Evolutionary conservation across 2,888 invertebrate species (phyloP).

Genomic region (Rhamnusium bicolor): DNA sequence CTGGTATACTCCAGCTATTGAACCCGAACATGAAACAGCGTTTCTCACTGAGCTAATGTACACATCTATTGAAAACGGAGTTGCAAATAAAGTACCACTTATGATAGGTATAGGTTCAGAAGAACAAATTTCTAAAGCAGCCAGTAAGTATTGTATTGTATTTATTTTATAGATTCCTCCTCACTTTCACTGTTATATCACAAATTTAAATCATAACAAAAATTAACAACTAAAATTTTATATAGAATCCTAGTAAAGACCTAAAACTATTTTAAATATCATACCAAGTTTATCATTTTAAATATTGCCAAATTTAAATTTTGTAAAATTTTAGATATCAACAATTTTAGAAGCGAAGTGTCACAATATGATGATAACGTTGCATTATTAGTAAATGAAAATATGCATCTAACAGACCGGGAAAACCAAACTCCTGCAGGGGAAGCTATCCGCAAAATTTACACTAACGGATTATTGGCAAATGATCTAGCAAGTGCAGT

Average conservation of each 20-base stretch:
- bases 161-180: neutral
- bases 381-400: constrained; percentile 4
- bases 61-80: constrained; percentile 29
- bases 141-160: constrained; percentile 33
- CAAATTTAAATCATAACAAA: too few relatives aligned
- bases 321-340: too few relatives aligned
- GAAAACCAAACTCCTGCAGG: neutral
- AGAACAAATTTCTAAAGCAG: constrained; percentile 31
- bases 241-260: constrained; percentile 15
- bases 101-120: constrained; percentile 40
- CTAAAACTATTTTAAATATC: too few relatives aligned
- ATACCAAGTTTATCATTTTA: too few relatives aligned
- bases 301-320: too few relatives aligned
- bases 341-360: too few relatives aligned
- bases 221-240: neutral
- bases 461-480: constrained; percentile 11
- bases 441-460: constrained; percentile 1
- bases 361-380: neutral
- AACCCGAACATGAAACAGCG: constrained; percentile 36
- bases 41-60: constrained; percentile 39
- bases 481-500: constrained; percentile 13
- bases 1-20: constrained; percentile 39
- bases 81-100: constrained; percentile 31
- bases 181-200: too few relatives aligned
- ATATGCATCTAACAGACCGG: constrained; percentile 12